phyloP scores from a whole-genome alignment of 2,888 invertebrate species.

The Agrilus mali region DNA sequence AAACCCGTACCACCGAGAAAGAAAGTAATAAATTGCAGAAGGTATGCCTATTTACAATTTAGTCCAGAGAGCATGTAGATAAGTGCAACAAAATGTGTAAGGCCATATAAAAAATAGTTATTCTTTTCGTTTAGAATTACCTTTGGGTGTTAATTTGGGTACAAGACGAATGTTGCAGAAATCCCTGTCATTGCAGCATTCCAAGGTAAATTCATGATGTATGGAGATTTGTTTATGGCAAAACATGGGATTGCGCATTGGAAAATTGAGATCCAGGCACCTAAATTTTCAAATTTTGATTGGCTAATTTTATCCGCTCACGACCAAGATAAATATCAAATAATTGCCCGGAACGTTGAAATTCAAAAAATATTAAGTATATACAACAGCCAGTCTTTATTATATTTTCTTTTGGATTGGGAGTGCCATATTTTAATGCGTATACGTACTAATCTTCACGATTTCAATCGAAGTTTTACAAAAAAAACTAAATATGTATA shows the following conservation, averaged over 20 bases:
- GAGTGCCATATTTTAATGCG: constrained; percentile 7
- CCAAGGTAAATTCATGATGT: constrained; percentile 66
- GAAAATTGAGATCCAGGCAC: constrained; percentile 62
- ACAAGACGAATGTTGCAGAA: constrained; percentile 64
- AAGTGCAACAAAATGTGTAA: constrained; percentile 1
- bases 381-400: constrained; percentile 2
- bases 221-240: constrained; percentile 64
- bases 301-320: constrained; percentile 31
- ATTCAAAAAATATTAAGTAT: not conserved
- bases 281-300: constrained; percentile 45
- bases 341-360: not conserved
- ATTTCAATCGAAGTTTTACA: no score
- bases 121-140: constrained; percentile 35
- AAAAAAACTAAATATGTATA: no score
- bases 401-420: constrained; percentile 4
- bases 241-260: constrained; percentile 70
- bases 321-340: no score
- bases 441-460: no score
- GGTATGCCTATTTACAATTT: constrained; percentile 14
- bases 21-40: constrained; percentile 5
- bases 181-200: constrained; percentile 64
- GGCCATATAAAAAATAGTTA: not conserved
- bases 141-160: constrained; percentile 56
- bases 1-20: constrained; percentile 8
- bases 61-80: constrained; percentile 6